Percentiles rank a stretch among this genome's conserved stretches.
phyloP scores from a whole-genome alignment of 1,140 invertebrate species.

The Achroia grisella region DNA sequence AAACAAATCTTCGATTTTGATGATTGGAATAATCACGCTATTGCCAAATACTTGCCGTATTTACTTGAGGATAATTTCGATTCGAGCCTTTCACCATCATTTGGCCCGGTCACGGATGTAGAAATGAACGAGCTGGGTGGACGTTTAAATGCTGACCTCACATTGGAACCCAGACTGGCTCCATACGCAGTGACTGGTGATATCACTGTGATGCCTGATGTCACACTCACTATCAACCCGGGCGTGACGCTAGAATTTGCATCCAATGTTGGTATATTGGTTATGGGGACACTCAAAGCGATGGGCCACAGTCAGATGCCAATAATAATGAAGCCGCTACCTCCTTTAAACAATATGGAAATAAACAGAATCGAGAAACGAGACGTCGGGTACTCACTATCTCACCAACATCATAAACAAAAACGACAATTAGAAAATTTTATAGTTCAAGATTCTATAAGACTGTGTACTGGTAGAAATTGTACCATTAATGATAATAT shows the following conservation, averaged over 20 bases:
- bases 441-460: slow-evolving; percentile 75
- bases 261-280: slow-evolving; percentile 97
- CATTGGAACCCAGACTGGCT: slow-evolving; percentile 77
- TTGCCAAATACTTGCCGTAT: slow-evolving; percentile 92
- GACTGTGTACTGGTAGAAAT: slow-evolving; percentile 83
- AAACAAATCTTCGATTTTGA: slow-evolving; percentile 98
- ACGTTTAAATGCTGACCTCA: slow-evolving; percentile 83
- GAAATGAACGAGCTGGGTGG: slow-evolving; percentile 88
- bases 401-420: slow-evolving; percentile 37
- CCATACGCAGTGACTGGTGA: slow-evolving; percentile 93
- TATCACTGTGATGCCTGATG: slow-evolving; percentile 96
- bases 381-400: slow-evolving; percentile 34
- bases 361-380: slow-evolving; percentile 57
- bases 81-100: slow-evolving; percentile 82
- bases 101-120: slow-evolving; percentile 68
- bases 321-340: slow-evolving; percentile 88
- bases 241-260: slow-evolving; percentile 96
- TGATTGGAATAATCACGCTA: slow-evolving; percentile 98
- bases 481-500: slow-evolving; percentile 75
- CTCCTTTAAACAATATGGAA: slow-evolving; percentile 49
- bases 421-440: slow-evolving; percentile 72
- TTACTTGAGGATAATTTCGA: slow-evolving; percentile 84
- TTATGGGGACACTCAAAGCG: slow-evolving; percentile 93
- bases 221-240: slow-evolving; percentile 89
- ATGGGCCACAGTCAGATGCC: slow-evolving; percentile 85